Base-by-base conservation (phyloP, 1,140 invertebrate genomes). In the Drosophila repleta region DNA sequence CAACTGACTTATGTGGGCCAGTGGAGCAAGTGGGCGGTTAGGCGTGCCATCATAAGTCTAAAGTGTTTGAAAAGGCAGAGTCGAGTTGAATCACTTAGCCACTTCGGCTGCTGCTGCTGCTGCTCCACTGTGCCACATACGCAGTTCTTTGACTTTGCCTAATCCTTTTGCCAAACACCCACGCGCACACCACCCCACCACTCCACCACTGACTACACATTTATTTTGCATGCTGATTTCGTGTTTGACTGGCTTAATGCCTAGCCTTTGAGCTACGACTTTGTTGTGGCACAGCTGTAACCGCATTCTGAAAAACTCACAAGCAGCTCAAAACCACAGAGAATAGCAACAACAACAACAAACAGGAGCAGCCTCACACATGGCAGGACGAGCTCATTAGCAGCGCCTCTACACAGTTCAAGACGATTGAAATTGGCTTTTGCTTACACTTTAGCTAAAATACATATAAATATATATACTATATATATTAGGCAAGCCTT, bases 241-340 rank as follows among this genome's bases (percentile, higher is more conserved):
- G 32, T 41, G 18, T 63, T 46, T 37, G 17, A 10, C 20, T 51
- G 26, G 20, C 45, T 49, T 52, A 57, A 57, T 35, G 37, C 62
- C 37, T 49, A 39, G 24, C 20, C 53, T 56, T 56, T 60, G 24
- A 35, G 56, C 24, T 4, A 35, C 32, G 32, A 35, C 46, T 58
- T 58, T 66, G 64, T 68, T 73, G 64, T 72, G 63, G 69, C 51
- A 20, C 26, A 51, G 7, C 32, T 70, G 52, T 41, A 49, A 51
- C 49, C 66, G 24, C 49, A 69, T 46, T 43, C 21, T 26, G 51
- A 60, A 57, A 62, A 41, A 55, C 26, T 21, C 49, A 39, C 26
- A 39, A 57, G 52, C 49, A 24, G 18, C 20, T 7, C 6, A 35
- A 35, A 55, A 51, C 58, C 60, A 39, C 46, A 56, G 41, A 29